A percentile compares a stretch with the other conserved stretches of the same genome.
Conservation (phyloP, 2,113 vertebrate genomes). For the Sciurus niger region DNA sequence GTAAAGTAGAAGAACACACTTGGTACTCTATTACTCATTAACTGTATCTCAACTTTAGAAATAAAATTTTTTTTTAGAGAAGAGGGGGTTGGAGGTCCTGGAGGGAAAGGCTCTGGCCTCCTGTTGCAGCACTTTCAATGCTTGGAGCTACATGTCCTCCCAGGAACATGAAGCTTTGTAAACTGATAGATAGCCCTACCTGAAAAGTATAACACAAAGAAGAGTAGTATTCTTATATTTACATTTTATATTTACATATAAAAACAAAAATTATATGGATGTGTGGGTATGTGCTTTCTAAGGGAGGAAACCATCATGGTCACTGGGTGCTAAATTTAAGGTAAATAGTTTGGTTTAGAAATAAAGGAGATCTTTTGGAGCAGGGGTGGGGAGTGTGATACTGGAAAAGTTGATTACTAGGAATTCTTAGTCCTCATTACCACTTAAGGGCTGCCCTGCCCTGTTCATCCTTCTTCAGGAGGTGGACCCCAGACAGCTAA, state of each 20-base stretch:
- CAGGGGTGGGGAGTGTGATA: neutral
- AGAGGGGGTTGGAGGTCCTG: too few species aligned
- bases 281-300: conserved; percentile 53
- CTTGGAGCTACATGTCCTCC: neutral
- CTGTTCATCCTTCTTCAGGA: neutral
- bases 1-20: neutral
- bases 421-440: neutral
- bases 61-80: neutral
- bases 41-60: neutral
- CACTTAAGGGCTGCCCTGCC: neutral
- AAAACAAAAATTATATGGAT: conserved; percentile 85
- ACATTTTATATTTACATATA: conserved; percentile 93
- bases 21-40: neutral
- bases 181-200: neutral
- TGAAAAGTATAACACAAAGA: conserved; percentile 86
- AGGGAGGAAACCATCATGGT: conserved; percentile 22
- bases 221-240: conserved; percentile 93
- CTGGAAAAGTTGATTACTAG: neutral
- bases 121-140: neutral
- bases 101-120: neutral
- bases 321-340: neutral
- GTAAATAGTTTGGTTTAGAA: neutral
- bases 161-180: neutral
- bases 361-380: neutral
- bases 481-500: neutral